Base-by-base conservation (phyloP, 2,797 vertebrate genomes). In the Lepus townsendii region DNA sequence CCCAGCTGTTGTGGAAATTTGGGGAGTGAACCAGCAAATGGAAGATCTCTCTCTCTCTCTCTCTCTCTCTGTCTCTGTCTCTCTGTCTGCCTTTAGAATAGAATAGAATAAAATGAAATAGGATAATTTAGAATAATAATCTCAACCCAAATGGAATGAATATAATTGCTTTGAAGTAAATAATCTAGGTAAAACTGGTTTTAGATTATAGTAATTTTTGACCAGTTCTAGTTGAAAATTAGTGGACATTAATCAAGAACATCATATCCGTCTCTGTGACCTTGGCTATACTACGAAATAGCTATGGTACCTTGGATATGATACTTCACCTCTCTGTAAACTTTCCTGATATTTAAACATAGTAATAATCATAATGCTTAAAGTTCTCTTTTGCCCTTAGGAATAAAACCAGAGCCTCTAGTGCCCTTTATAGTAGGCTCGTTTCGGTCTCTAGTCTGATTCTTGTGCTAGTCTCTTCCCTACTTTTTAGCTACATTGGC, bases 171-270 rank as follows among this genome's bases (percentile, higher is more conserved):
- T 57, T 57, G 19, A 57, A 57, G 16, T 57, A 57, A 77, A 35
- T 92, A 83, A 76, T 92, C 54, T 27, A 94, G 32, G 27, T 87
- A 78, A 93, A 91, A 82, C 9, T 42, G 11, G 19, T 94, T 85
- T 87, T 86, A 32, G 30, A 72, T 85, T 94, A 47, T 87, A 24
- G 79, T 54, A 47, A 9, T 47, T 93, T 94, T 82, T 11, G 84
- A n/a, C 42, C 19, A 72, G 19, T 73, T 95, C 7, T 63, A 42
- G 22, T 3, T 83, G n/a, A 62, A 93, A 95, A 38, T 27, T 80
- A 42, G 22, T 95, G 19, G 24, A 52, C 35, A 47, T 89, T 91
- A 80, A 60, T 93, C 13, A 88, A 57, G n/a, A 93, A 95, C 54
- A 13, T 1, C 73, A 66, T 38, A 60, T 26, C 57, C 27, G 73